A percentile compares a stretch with the other conserved stretches of the same genome.
Conservation (phyloP, 92 coral and sea anemone species). For the Zoanthus solanderi region DNA sequence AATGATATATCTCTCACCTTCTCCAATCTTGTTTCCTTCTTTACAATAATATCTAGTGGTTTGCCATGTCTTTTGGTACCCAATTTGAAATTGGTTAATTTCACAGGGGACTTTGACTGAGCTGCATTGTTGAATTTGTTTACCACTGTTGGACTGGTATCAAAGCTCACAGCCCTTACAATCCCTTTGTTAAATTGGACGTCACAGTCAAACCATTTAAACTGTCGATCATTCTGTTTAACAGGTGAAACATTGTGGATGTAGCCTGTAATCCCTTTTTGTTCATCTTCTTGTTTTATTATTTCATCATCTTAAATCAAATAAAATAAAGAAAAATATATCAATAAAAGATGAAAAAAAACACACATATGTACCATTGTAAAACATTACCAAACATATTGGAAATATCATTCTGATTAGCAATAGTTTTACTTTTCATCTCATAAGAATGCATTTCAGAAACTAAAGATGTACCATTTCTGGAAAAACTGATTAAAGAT, state of each 20-base stretch:
- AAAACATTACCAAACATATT: constrained; percentile 9
- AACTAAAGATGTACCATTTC: constrained; percentile 21
- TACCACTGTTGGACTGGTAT: constrained; percentile 25
- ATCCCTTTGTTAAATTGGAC: constrained; percentile 33
- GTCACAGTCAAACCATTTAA: constrained; percentile 52
- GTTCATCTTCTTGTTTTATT: constrained; percentile 18
- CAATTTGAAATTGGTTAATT: constrained; percentile 40
- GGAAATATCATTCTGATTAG: constrained; percentile 9
- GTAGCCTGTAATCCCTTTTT: constrained; percentile 29
- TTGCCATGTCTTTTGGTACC: constrained; percentile 18
- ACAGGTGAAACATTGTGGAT: constrained; percentile 48
- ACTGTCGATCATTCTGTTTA: constrained; percentile 29
- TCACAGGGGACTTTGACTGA: constrained; percentile 47
- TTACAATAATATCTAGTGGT: constrained; percentile 32
- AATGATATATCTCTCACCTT: constrained; percentile 17
- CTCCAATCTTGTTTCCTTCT: constrained; percentile 45
- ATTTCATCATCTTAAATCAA: constrained; percentile 26
- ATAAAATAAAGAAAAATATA: constrained; percentile 15
- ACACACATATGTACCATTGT: background rate
- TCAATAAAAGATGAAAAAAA: background rate
- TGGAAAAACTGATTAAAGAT: background rate
- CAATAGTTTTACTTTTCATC: constrained; percentile 12
- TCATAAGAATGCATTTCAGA: constrained; percentile 11
- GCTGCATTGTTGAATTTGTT: constrained; percentile 39
- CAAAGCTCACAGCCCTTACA: constrained; percentile 50